Evolutionary conservation across 2,113 vertebrate genomes (phyloP).

Genomic region (Ptilonorhynchus violaceus): DNA sequence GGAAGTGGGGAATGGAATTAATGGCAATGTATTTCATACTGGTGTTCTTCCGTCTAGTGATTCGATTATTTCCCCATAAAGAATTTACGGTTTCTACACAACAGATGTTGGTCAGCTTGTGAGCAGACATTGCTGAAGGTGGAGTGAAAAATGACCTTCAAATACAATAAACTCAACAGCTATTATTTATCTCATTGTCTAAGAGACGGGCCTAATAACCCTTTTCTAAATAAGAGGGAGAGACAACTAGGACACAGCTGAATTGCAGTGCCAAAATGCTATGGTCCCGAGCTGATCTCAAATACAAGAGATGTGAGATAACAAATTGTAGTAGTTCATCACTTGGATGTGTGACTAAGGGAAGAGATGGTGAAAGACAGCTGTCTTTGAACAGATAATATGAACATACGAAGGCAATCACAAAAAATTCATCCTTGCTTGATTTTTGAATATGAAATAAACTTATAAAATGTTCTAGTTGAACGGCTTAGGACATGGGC

Average conservation of each 20-base stretch:
- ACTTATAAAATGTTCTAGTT: background rate
- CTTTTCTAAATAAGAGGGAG: background rate
- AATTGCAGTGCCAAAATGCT: background rate
- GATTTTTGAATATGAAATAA: background rate
- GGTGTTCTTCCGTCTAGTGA: conserved; percentile 48
- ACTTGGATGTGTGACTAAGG: background rate
- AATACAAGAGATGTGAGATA: background rate
- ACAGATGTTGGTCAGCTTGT: conserved; percentile 51
- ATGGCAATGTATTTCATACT: conserved; percentile 66
- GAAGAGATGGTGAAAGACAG: background rate
- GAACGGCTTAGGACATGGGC: background rate
- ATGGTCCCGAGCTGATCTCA: background rate
- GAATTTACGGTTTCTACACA: conserved; percentile 50
- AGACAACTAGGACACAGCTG: background rate
- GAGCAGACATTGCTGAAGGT: conserved; percentile 11
- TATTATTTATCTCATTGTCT: conserved; percentile 45
- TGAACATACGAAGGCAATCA: background rate
- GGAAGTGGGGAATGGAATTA: conserved; percentile 60
- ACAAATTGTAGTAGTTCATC: background rate
- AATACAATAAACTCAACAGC: conserved; percentile 22
- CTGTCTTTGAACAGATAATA: background rate
- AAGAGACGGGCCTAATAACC: background rate
- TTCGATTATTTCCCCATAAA: conserved; percentile 69
- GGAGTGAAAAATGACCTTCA: conserved; percentile 49
- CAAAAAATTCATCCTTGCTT: background rate